Base-by-base conservation (phyloP, 2,797 vertebrate genomes). In the Chaunax sp. region DNA sequence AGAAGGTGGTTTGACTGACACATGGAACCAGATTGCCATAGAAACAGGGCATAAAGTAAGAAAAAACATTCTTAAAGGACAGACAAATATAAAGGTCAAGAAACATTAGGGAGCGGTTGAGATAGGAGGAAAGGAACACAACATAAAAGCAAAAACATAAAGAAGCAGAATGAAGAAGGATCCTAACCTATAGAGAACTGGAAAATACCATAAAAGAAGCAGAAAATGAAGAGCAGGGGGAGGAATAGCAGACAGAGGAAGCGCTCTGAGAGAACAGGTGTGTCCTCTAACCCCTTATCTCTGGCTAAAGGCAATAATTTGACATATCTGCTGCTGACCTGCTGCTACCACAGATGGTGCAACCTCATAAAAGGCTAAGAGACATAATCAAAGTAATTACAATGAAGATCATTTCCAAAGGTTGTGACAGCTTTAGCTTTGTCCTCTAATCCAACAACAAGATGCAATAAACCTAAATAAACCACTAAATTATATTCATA, bases 271-370 rank as follows among this genome's bases (percentile, higher is more conserved):
- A 44, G 58, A 77, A 64, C 77, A 85, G 78, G 54, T 83, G 68
- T 72, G 79, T 69, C 74, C 72, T 78, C 57, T 73, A 56, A 79
- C 64, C 54, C 46, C 18, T 60, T 25, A 62, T 77, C 58, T 73
- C 46, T 51, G 66, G 60, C 73, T 81, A 11, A 64, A 69, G 61
- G 80, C 73, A 46, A 59, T 23, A 10, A 38, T 65, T 20, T 63
- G 62, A 72, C 78, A 69, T 19, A 52, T 64, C 51, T 52, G 38
- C 43, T 45, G 50, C 45, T 4, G 30, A 52, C 50, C 54, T 50
- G 55, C 60, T 53, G 53, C 41, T 18, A 54, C 49, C 72, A 59
- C 83, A 87, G 77, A 82, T 82, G 75, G 82, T 44, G n/a, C 41
- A 43, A 65, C 13, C 30, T 50, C 35, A 43, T 28, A 74, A 64